A percentile compares a stretch with the other conserved stretches of the same genome.
phyloP scores from a whole-genome alignment of 2,113 vertebrate species.

The Dascyllus trimaculatus region DNA sequence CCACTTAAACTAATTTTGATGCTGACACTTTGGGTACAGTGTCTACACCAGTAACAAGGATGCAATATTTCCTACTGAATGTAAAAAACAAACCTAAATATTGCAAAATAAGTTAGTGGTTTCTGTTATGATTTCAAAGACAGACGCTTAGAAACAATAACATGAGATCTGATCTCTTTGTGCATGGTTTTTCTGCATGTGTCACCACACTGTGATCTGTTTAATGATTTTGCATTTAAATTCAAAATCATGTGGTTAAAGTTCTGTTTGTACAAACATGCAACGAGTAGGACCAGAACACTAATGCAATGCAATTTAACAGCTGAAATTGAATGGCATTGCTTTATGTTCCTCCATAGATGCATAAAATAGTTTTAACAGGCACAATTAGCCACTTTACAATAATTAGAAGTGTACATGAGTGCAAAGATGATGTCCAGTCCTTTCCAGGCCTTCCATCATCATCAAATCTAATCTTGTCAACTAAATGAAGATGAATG shows the following conservation, averaged over 20 bases:
- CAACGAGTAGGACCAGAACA: not conserved
- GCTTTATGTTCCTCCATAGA: too few species aligned
- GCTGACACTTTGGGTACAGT: not conserved
- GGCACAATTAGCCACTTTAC: not conserved
- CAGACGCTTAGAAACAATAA: not conserved
- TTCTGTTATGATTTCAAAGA: too few species aligned
- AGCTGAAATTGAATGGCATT: too few species aligned
- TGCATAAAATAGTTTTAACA: not conserved
- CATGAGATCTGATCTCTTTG: not conserved
- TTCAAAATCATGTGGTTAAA: not conserved
- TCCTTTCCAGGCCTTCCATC: not conserved
- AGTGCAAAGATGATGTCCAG: not conserved
- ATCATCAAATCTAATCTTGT: not conserved
- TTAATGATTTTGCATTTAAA: not conserved
- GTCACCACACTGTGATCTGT: not conserved
- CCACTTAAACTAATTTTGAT: not conserved
- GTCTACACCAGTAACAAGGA: not conserved
- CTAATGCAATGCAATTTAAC: too few species aligned
- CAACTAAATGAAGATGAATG: too few species aligned
- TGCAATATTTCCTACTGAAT: too few species aligned
- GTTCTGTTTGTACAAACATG: too few species aligned
- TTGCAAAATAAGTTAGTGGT: too few species aligned
- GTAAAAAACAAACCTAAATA: too few species aligned
- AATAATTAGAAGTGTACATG: not conserved
- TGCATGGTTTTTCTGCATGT: not conserved